Evolutionary conservation across 2,888 invertebrate species (phyloP).

Genomic region (Plagodis dolabraria): DNA sequence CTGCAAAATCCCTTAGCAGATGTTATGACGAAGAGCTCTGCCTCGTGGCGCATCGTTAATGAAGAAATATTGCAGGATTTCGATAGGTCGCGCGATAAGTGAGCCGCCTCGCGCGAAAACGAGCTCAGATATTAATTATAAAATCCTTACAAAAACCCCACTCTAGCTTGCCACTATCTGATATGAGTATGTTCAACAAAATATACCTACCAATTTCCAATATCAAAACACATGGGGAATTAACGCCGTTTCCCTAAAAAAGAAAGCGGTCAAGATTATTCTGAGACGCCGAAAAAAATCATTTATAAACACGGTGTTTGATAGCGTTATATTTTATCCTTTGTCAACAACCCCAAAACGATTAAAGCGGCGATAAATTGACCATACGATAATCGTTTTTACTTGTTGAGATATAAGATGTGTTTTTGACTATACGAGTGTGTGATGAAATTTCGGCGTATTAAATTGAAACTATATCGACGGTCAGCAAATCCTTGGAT

Average conservation of each 20-base stretch:
- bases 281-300: slow-evolving; percentile 55
- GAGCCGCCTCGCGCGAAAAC: slow-evolving; percentile 57
- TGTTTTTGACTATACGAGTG: slow-evolving; percentile 50
- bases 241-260: slow-evolving; percentile 33
- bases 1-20: slow-evolving; percentile 54
- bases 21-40: slow-evolving; percentile 59
- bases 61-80: slow-evolving; percentile 79
- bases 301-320: slow-evolving; percentile 64
- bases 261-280: slow-evolving; percentile 50
- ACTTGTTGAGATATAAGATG: slow-evolving; percentile 47
- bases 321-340: slow-evolving; percentile 53
- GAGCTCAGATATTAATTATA: slow-evolving; percentile 69
- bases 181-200: slow-evolving; percentile 33
- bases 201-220: slow-evolving; percentile 35
- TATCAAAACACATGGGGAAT: slow-evolving; percentile 42
- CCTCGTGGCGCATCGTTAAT: slow-evolving; percentile 72
- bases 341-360: slow-evolving; percentile 44
- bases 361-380: slow-evolving; percentile 42
- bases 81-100: slow-evolving; percentile 74
- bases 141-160: slow-evolving; percentile 42
- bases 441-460: slow-evolving; percentile 80
- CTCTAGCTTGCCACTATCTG: slow-evolving; percentile 42
- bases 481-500: slow-evolving; percentile 83
- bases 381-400: slow-evolving; percentile 44
- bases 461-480: slow-evolving; percentile 84